Conservation (phyloP, 2,113 vertebrate species). For the Lagopus muta region DNA sequence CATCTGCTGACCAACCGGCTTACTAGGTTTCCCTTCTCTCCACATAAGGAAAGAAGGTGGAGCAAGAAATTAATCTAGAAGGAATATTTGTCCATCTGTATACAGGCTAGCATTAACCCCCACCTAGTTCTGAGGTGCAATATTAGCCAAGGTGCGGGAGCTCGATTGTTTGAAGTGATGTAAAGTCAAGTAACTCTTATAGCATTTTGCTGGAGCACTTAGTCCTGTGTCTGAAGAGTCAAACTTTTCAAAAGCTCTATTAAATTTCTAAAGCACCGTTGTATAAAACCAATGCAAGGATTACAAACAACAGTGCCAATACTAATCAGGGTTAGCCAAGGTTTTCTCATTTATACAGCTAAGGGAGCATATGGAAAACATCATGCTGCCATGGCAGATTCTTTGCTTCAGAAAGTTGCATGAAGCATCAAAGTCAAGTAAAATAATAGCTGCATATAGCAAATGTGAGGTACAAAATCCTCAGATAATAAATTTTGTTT, state of each 20-base stretch:
- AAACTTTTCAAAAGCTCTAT: not conserved
- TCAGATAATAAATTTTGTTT: not conserved
- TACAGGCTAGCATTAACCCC: not conserved
- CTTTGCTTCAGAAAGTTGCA: slow-evolving; percentile 45
- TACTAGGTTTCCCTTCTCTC: not conserved
- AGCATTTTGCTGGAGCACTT: not conserved
- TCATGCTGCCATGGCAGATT: slow-evolving; percentile 32
- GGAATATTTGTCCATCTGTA: not conserved
- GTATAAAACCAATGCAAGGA: not conserved
- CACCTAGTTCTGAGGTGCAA: not conserved
- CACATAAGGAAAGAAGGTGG: not conserved
- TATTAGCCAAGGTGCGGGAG: not conserved
- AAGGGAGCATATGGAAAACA: slow-evolving; percentile 48
- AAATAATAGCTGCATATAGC: slow-evolving; percentile 40
- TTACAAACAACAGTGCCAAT: not conserved
- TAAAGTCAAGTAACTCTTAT: not conserved
- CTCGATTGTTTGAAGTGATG: not conserved
- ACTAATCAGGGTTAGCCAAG: slow-evolving; percentile 43
- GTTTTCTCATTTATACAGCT: slow-evolving; percentile 29
- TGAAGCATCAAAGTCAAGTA: slow-evolving; percentile 45
- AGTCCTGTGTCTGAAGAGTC: not conserved
- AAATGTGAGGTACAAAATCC: not conserved
- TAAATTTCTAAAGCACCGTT: not conserved
- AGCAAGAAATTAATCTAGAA: not conserved
- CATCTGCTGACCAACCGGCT: not conserved